Percentiles rank a stretch among this genome's conserved stretches.
Evolutionary conservation across 1,140 invertebrate genomes (phyloP).

Genomic region (Pantala flavescens): DNA sequence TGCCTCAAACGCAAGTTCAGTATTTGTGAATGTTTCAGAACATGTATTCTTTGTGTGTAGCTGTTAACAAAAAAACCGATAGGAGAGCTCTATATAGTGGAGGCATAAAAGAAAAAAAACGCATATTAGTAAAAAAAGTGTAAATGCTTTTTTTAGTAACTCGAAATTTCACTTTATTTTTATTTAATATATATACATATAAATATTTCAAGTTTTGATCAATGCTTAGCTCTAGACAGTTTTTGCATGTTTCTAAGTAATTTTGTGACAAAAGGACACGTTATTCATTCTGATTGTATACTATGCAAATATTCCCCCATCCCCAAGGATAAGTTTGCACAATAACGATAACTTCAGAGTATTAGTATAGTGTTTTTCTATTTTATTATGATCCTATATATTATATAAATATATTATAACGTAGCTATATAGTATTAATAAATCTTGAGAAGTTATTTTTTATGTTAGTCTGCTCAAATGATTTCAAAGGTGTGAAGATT

Average conservation of each 20-base stretch:
- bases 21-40: constrained; percentile 1
- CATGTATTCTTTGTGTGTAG: constrained; percentile 9
- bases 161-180: constrained; percentile 10
- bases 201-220: constrained; percentile 10
- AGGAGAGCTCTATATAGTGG: constrained; percentile 5
- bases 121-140: not conserved
- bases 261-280: constrained; percentile 5
- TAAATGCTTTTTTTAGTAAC: constrained; percentile 8
- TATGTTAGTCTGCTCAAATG: constrained; percentile 9
- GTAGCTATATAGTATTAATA: constrained; percentile 4
- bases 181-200: constrained; percentile 11
- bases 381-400: constrained; percentile 11
- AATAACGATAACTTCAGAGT: constrained; percentile 5
- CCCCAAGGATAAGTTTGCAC: constrained; percentile 3
- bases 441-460: constrained; percentile 10
- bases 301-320: not conserved
- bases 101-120: not conserved
- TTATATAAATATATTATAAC: constrained; percentile 11
- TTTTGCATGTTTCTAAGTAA: constrained; percentile 10
- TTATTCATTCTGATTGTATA: constrained; percentile 10
- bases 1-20: not conserved
- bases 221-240: constrained; percentile 5
- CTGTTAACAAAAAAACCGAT: not conserved
- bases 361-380: constrained; percentile 8
- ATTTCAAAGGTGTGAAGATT: constrained; percentile 1